These are phyloP conservation scores for Eucriotettix oculatus DNA, from an alignment of 2,888 invertebrate species.

Conservation along the genomic window DNA sequence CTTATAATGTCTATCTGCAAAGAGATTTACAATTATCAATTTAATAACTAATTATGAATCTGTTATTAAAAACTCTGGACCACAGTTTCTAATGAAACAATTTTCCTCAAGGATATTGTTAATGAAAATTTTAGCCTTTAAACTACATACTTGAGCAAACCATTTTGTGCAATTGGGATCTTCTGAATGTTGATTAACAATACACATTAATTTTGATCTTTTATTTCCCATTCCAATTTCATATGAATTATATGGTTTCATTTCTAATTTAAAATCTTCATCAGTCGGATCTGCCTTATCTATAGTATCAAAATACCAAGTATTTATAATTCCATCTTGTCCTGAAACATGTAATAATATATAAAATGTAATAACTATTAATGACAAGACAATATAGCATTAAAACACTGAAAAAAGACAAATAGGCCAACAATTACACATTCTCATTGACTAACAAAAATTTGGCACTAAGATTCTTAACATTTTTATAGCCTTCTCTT, in stretches of 20 bases:
- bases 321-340: constrained; percentile 58
- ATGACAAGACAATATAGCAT: no score
- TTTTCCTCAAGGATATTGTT: background rate
- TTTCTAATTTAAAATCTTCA: constrained; percentile 59
- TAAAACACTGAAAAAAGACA: no score
- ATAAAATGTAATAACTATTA: no score
- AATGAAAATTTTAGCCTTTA: background rate
- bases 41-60: no score
- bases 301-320: constrained; percentile 88
- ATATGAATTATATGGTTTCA: constrained; percentile 77
- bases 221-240: constrained; percentile 32
- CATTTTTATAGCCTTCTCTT: no score
- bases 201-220: constrained; percentile 32
- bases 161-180: constrained; percentile 30
- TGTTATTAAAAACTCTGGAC: no score
- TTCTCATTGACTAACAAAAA: no score
- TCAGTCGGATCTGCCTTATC: constrained; percentile 72
- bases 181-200: constrained; percentile 30
- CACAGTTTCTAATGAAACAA: no score
- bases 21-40: no score
- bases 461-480: no score
- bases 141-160: constrained; percentile 55
- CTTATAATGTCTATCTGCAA: no score
- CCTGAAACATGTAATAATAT: constrained; percentile 24
- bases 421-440: no score